Evolutionary conservation across 2,888 invertebrate species (phyloP).

Genomic region (Drosophila suboccidentalis): DNA sequence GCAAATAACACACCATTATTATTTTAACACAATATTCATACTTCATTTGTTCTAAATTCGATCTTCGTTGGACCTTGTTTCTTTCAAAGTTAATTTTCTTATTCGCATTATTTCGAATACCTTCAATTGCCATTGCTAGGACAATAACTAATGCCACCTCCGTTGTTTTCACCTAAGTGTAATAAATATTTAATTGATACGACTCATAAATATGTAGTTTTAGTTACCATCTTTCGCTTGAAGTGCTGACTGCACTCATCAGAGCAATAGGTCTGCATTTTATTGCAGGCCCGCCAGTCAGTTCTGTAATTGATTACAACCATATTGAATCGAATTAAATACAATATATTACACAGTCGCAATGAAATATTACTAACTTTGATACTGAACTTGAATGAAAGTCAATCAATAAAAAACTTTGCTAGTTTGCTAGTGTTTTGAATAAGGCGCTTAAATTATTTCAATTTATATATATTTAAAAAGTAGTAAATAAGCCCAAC

Average conservation of each 20-base stretch:
- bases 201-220: slow-evolving; percentile 1
- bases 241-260: neutral
- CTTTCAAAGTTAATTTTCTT: neutral
- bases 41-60: neutral
- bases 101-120: neutral
- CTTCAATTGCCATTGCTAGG: neutral
- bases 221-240: slow-evolving; percentile 3
- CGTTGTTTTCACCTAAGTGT: slow-evolving; percentile 1
- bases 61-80: neutral
- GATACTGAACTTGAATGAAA: neutral
- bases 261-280: neutral
- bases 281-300: neutral
- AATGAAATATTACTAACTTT: neutral
- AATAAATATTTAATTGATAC: neutral
- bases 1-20: slow-evolving; percentile 17
- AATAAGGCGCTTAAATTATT: no score
- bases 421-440: no score
- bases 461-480: neutral
- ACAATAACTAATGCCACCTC: neutral
- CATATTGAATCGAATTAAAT: neutral
- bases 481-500: slow-evolving; percentile 3
- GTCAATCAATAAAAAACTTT: no score
- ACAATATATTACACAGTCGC: neutral
- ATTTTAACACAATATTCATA: slow-evolving; percentile 44
- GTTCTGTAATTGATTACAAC: slow-evolving; percentile 4